Base-by-base conservation (phyloP, 2,888 invertebrate species). In the Drosophila vallismaia region DNA sequence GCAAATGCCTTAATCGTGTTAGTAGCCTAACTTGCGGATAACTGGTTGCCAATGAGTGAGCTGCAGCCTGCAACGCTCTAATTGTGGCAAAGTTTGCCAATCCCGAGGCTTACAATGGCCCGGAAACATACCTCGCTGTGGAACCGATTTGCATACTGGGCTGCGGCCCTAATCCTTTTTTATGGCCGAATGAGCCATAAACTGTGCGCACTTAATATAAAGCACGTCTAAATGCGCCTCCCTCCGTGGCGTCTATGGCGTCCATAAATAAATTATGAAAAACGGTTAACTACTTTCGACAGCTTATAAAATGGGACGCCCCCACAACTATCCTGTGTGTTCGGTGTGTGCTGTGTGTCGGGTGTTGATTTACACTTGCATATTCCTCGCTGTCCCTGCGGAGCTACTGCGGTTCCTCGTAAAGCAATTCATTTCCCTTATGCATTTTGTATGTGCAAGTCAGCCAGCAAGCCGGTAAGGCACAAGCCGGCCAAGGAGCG, bases 371-470 rank as follows among this genome's bases (percentile, higher is more conserved):
- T 85, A 85, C 84, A 85, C 85, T 88, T 85, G 85, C 82, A 88
- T 87, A 88, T 86, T 88, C 87, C 85, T 76, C 76, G 74, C 58
- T 76, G 70, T 46, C 67, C 36, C 51, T 38, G 31, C 79, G 85
- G 71, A 60, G 56, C n/a, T n/a, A 82, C 84, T 83, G 86, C 88
- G 82, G 84, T 86, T 68, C 70, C 84, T 64, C 80, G 84, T 83
- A 88, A 83, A 86, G 88, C 88, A 88, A 88, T 88, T 88, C 87
- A 85, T 88, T 86, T 88, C 82, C 88, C 88, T 88, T 88, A 86
- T 84, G 84, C 84, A 84, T 83, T 83, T 83, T 72, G 71, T 74
- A 88, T 44, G 48, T 48, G 56, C 49, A 42, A 44, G 54, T 44
- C 55, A 53, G 38, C 19, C 12, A 28, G 12, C 28, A 33, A 29